Evolutionary conservation across 2,888 invertebrate species (phyloP), one percentile per base, ranked within the genome.

Genomic region (Nezara viridula): DNA sequence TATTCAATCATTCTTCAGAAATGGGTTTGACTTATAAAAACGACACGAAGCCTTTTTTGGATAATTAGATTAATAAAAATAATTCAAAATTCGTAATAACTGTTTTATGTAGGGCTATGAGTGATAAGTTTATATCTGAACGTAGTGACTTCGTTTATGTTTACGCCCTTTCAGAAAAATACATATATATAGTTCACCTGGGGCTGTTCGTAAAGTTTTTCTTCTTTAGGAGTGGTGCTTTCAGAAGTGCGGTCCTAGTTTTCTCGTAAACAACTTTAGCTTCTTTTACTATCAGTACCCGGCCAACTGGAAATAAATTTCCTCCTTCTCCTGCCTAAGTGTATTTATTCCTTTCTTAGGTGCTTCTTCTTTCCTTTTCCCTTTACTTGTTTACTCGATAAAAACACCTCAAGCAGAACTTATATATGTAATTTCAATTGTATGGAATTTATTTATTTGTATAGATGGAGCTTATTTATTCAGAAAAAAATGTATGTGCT

Each of bases 341-440:
- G 81, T 81, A 81, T 81, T 81, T 81, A 81, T 44, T 81, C 44
- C 19, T 73, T 73, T 73, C 66, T 73, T 73, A 73, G 66, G 19
- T 21, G 32, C 66, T 73, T 73, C 66, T 73, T 24, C 32, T 27
- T 60, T 27, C 60, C 16, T 16, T 27, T 60, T 44, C 44, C 10
- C 37, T 2, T 7, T 37, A 73, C 66, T 73, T 73, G 66, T 73
- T 73, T 73, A 73, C 37, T 73, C 19, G 37, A 73, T 73, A 73
- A 73, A 37, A 73, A 19, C 66, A 32, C 14, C 16, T 19, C 19
- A 73, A 73, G 37, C 37, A 73, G 66, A 37, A 73, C 32, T 73
- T 37, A 0, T 1, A 27, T 37, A 10, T 19, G 21, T 16, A 55
- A 73, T 32, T 73, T 37, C 27, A 19, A 37, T 37, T 37, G 21